Percentiles rank a stretch among this genome's conserved stretches.
Conservation (phyloP, 2,888 invertebrate species). For the Machimus rusticus region DNA sequence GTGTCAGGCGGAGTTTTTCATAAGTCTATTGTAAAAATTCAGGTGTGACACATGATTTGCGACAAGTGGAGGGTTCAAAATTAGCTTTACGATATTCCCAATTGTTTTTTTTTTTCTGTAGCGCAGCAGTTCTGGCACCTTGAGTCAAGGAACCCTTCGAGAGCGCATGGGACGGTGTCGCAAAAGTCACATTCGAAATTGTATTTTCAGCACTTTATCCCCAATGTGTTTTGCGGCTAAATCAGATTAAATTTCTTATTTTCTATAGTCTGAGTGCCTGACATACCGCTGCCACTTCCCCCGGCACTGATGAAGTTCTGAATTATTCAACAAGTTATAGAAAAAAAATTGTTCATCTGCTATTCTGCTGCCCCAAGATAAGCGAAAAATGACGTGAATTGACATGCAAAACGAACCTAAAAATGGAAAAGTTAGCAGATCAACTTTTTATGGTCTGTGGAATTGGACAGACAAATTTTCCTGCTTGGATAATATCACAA, state of each 20-base stretch:
- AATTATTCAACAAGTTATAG: conserved; percentile 37
- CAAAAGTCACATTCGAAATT: conserved; percentile 1
- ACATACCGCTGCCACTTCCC: not conserved
- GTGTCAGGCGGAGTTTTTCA: conserved; percentile 9
- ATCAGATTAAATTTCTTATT: conserved; percentile 28
- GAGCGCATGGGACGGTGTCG: not conserved
- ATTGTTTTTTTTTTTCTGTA: not conserved
- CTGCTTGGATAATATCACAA: not conserved
- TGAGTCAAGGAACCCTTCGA: not conserved
- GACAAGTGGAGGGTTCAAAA: conserved; percentile 30
- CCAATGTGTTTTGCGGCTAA: conserved; percentile 22
- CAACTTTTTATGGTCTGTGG: conserved; percentile 3
- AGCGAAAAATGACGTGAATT: conserved; percentile 40
- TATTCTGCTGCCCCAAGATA: not conserved
- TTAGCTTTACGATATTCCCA: conserved; percentile 8
- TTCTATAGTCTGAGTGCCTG: not conserved
- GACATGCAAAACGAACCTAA: conserved; percentile 38
- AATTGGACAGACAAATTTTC: conserved; percentile 2
- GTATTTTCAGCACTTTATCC: conserved; percentile 28
- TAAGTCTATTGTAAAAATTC: conserved; percentile 3
- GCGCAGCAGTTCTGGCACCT: not conserved
- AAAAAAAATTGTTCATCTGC: conserved; percentile 23
- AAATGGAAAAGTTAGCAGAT: conserved; percentile 36
- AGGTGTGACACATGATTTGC: conserved; percentile 40
- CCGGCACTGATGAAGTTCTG: conserved; percentile 37